phyloP scores from a whole-genome alignment of 2,888 invertebrate species.

The Pseudococcus longispinus region DNA sequence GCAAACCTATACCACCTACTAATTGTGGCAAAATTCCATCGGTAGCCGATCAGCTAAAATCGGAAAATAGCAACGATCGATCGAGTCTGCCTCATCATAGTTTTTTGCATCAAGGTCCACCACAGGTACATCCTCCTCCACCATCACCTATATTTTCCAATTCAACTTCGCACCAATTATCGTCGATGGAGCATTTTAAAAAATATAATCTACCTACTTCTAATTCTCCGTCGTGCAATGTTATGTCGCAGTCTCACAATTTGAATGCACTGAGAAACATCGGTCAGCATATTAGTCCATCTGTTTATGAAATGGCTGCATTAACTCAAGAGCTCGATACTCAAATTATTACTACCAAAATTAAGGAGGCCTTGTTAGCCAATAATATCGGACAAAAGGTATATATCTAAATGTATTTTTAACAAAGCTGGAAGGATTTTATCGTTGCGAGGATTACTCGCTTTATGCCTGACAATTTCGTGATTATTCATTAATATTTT shows the following conservation, averaged over 20 bases:
- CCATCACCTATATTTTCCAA: conserved; percentile 59
- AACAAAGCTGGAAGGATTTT: not conserved
- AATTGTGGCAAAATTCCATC: conserved; percentile 59
- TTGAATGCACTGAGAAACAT: conserved; percentile 72
- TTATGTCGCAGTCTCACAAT: conserved; percentile 65
- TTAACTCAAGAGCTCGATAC: conserved; percentile 96
- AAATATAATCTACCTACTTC: conserved; percentile 57
- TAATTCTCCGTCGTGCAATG: conserved; percentile 66
- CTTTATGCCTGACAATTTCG: no score
- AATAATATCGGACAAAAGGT: conserved; percentile 97
- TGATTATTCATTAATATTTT: no score
- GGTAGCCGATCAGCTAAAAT: conserved; percentile 57
- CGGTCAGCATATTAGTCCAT: conserved; percentile 88
- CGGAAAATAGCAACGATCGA: conserved; percentile 57
- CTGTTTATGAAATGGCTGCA: conserved; percentile 97
- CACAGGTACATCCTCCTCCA: conserved; percentile 57
- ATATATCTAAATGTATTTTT: not conserved
- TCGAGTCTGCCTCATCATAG: conserved; percentile 58
- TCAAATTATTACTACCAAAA: conserved; percentile 93
- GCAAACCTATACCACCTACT: conserved; percentile 59
- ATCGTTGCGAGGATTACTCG: no score
- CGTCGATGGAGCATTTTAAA: conserved; percentile 59
- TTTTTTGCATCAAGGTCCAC: conserved; percentile 52
- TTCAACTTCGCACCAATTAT: conserved; percentile 58
- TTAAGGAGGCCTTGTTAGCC: conserved; percentile 93